These are phyloP conservation scores for Laterallus jamaicensis DNA, from an alignment of 2,113 vertebrate genomes.

Conservation along the genomic window DNA sequence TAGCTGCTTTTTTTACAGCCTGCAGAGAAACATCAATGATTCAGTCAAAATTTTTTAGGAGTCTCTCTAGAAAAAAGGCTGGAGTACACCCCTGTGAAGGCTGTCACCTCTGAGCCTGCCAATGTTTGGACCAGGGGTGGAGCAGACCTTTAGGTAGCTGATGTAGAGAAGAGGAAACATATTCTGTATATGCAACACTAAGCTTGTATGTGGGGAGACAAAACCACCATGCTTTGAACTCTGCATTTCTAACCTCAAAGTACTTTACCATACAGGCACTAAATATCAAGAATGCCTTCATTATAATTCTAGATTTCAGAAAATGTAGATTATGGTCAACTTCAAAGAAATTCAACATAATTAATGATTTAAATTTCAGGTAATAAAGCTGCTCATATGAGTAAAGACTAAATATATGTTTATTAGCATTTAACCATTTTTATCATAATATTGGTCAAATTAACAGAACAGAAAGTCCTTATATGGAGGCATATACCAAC, in stretches of 20 bases:
- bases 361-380: neutral
- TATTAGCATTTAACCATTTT: neutral
- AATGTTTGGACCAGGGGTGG: neutral
- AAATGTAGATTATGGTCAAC: neutral
- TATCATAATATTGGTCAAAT: neutral
- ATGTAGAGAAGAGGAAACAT: neutral
- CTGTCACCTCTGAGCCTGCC: neutral
- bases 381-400: neutral
- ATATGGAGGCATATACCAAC: neutral
- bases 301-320: neutral
- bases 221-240: neutral
- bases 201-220: neutral
- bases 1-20: neutral
- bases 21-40: neutral
- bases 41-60: neutral
- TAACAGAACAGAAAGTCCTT: neutral
- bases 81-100: neutral
- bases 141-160: neutral
- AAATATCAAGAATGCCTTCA: neutral
- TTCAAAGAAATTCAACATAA: neutral
- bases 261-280: neutral
- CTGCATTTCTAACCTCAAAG: neutral
- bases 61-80: neutral
- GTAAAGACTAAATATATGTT: neutral
- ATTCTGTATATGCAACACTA: accelerated